A percentile compares a stretch with the other conserved stretches of the same genome.
These are phyloP conservation scores for Acomys russatus DNA, from an alignment of 2,797 vertebrate genomes.

Conservation along the genomic window DNA sequence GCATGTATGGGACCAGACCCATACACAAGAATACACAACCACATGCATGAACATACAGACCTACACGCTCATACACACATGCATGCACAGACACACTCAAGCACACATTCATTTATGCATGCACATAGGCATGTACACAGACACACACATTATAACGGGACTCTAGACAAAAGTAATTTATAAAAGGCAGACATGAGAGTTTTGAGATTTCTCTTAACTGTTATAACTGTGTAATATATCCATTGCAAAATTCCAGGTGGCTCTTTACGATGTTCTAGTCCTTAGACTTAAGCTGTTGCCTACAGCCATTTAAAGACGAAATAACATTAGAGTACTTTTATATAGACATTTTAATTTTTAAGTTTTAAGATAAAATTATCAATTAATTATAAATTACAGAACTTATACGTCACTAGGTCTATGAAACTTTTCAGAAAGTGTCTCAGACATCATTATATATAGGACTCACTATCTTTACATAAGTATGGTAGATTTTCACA, in stretches of 20 bases:
- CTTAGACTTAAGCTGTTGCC: not conserved
- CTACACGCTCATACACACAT: no score
- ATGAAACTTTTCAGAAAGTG: not conserved
- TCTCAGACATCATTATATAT: not conserved
- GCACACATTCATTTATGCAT: not conserved
- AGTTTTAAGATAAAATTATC: not conserved
- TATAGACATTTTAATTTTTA: not conserved
- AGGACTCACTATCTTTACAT: no score
- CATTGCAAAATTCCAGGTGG: not conserved
- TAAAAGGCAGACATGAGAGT: not conserved
- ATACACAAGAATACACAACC: not conserved
- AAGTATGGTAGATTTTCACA: not conserved
- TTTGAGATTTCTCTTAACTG: not conserved
- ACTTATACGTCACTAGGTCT: not conserved
- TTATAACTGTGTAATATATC: not conserved
- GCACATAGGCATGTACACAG: not conserved
- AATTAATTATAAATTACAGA: slow-evolving; percentile 46
- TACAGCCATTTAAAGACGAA: not conserved
- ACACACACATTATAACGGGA: not conserved
- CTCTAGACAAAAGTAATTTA: not conserved
- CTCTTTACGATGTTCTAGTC: not conserved
- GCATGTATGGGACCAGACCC: no score
- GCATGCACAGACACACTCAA: no score
- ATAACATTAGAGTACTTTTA: not conserved
- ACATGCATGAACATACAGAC: no score